Percentiles rank a stretch among this genome's conserved stretches.
These are phyloP conservation scores for Pygoscelis antarcticus DNA, from an alignment of 2,113 vertebrate genomes.

Conservation along the genomic window DNA sequence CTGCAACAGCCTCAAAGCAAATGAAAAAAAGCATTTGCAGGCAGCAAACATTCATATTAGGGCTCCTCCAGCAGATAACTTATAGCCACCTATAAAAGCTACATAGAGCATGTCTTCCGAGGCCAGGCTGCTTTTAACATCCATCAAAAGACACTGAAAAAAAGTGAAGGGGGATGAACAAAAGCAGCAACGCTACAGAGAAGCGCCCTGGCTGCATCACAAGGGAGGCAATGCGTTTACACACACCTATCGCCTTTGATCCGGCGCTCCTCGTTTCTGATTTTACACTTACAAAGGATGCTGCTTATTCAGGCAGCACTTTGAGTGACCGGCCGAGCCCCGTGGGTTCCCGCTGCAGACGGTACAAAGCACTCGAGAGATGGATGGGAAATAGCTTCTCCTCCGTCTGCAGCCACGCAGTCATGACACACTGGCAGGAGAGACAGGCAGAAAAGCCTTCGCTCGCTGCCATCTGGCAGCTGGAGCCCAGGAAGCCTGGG, in stretches of 20 bases:
- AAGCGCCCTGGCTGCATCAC: rapidly evolving
- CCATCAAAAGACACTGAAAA: background rate
- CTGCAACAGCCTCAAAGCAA: background rate
- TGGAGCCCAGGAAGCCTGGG: background rate
- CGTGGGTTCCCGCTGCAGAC: background rate
- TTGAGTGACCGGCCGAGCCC: background rate
- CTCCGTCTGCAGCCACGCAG: background rate
- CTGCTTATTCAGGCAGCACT: background rate
- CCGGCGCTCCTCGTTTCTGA: background rate
- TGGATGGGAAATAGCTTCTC: background rate
- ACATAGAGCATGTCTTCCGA: rapidly evolving
- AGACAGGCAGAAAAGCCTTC: background rate
- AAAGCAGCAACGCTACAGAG: background rate
- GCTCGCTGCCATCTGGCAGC: conserved; percentile 38
- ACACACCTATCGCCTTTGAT: rapidly evolving
- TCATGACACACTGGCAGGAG: background rate
- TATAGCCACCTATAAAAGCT: background rate
- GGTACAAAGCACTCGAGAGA: background rate
- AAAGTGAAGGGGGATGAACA: background rate
- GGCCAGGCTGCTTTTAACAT: conserved; percentile 2
- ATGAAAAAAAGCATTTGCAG: background rate
- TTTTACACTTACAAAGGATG: background rate
- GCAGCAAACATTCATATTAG: background rate
- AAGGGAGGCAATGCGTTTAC: background rate
- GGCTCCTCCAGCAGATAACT: background rate